A percentile compares a stretch with the other conserved stretches of the same genome.
phyloP scores from a whole-genome alignment of 2,113 vertebrate genomes.

The Triplophysa siluroides region DNA sequence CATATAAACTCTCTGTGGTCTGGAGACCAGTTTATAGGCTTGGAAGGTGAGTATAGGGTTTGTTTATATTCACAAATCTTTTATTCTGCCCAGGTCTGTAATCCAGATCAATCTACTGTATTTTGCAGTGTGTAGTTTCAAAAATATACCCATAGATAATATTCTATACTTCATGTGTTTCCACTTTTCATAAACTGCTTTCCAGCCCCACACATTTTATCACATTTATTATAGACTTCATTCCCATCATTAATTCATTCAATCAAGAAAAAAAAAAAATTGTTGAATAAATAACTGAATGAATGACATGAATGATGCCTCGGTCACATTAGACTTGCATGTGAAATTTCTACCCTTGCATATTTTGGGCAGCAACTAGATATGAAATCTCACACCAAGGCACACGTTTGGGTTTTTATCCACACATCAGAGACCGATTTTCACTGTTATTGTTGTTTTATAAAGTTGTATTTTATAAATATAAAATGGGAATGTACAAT shows the following conservation, averaged over 20 bases:
- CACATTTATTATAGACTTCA: background rate
- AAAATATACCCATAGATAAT: conserved; percentile 8
- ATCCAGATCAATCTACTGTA: conserved; percentile 40
- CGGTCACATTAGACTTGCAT: no score
- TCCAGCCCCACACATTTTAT: conserved; percentile 28
- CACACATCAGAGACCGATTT: no score
- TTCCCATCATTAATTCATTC: background rate
- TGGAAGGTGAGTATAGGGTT: conserved; percentile 4
- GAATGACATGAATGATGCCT: background rate
- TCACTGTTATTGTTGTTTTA: no score
- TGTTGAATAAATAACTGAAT: no score
- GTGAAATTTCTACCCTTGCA: no score
- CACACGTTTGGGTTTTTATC: no score
- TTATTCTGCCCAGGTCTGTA: conserved; percentile 40
- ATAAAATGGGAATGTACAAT: no score
- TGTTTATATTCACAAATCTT: conserved; percentile 42
- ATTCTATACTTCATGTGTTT: background rate
- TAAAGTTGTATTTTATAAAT: no score
- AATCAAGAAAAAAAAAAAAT: background rate
- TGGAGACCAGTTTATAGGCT: conserved; percentile 8
- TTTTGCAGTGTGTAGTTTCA: conserved; percentile 34
- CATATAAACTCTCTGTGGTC: conserved; percentile 42
- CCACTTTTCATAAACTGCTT: conserved; percentile 6
- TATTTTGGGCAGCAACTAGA: no score
- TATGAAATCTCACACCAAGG: no score